A percentile compares a stretch with the other conserved stretches of the same genome.
These are phyloP conservation scores for Steatocranus sp. DNA, from an alignment of 2,797 vertebrate genomes.

Conservation along the genomic window DNA sequence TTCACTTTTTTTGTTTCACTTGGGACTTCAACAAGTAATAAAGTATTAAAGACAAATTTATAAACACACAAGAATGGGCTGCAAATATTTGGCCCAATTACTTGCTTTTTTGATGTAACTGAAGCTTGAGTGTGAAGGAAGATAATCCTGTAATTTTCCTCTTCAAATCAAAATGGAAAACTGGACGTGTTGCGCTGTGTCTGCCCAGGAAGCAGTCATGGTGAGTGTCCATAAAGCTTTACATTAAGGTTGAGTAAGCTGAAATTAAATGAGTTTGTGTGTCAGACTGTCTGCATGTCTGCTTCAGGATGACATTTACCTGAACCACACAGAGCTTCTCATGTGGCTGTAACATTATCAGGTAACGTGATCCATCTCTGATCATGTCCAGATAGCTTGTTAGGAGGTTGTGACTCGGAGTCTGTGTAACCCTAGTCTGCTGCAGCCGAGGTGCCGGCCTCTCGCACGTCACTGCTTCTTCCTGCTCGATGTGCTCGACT, in stretches of 20 bases:
- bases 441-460: neutral
- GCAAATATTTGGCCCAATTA: neutral
- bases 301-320: slow-evolving; percentile 8
- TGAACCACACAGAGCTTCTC: neutral
- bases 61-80: neutral
- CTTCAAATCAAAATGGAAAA: neutral
- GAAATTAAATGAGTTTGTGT: neutral
- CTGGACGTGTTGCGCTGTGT: neutral
- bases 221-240: neutral
- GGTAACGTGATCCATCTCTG: slow-evolving; percentile 57
- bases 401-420: slow-evolving; percentile 26
- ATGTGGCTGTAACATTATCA: slow-evolving; percentile 55
- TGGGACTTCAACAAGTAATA: neutral
- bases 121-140: neutral
- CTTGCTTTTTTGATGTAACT: neutral
- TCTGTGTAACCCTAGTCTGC: slow-evolving; percentile 35
- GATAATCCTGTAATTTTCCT: neutral
- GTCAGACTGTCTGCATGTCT: neutral
- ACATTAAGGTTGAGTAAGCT: neutral
- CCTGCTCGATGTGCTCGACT: neutral
- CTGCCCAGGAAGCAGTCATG: neutral
- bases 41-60: neutral
- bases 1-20: neutral
- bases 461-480: neutral
- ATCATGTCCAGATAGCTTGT: slow-evolving; percentile 23